Base-by-base conservation (phyloP, 2,113 vertebrate genomes). In the Grantiella picta region DNA sequence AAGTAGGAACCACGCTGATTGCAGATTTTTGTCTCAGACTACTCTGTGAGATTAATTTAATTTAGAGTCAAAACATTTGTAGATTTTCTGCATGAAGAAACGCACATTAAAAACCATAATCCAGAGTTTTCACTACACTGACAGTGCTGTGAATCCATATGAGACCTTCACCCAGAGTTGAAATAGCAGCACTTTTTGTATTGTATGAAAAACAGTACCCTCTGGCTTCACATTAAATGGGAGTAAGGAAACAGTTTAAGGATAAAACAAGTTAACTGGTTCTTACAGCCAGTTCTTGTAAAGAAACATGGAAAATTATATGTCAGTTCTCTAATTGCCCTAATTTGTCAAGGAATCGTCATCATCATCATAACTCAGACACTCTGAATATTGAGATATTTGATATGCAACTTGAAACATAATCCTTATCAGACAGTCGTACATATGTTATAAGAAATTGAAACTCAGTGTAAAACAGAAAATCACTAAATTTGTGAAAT, bases 11-110 rank as follows among this genome's bases (percentile, higher is more conserved):
- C 75, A 76, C 29, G 10, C 24, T 68, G 52, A 92, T 4, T 87
- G 56, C 42, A 79, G 36, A 68, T 59, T 82, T 86, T 45, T 88
- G 59, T 45, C 70, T 89, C 38, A 49, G 25, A 35, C 66, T 60
- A 79, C 44, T 76, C 19, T 0, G 3, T 35, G 45, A 81, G 69
- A 89, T 80, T 90, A 86, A 86, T 40, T 90, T 79, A 50, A 82
- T 82, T 86, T 77, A 45, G 50, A 82, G 16, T 64, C 15, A 89
- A 94, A 95, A 66, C 20, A 87, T 29, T 61, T 84, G 91, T 53
- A 90, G 78, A 53, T 94, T 79, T 94, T 94, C 82, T 89, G 86
- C 76, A 86, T 66, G 72, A 93, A 92, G 29, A 90, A 90, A 81
- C 19, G 7, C 61, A 75, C 35, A 78, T 89, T 54, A 89, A 59